A percentile compares a stretch with the other conserved stretches of the same genome.
Evolutionary conservation across 2,797 vertebrate species (phyloP).

Genomic region (Potorous gilbertii): DNA sequence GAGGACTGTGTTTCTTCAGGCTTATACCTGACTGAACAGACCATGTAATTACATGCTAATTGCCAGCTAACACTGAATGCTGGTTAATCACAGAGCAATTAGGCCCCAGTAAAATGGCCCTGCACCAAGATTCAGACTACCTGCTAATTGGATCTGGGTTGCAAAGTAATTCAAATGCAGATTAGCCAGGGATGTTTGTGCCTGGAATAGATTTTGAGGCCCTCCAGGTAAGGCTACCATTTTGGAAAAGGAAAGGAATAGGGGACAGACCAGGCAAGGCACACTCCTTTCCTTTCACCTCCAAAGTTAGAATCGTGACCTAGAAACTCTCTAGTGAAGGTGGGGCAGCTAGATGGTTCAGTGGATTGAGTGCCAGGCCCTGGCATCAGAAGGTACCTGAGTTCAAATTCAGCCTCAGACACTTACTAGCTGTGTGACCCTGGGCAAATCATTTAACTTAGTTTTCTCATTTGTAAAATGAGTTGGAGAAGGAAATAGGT

Average conservation of each 20-base stretch:
- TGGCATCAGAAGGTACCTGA: neutral
- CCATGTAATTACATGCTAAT: neutral
- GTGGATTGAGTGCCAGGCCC: neutral
- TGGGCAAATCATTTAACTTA: neutral
- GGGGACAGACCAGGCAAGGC: neutral
- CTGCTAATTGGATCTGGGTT: neutral
- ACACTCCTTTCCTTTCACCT: neutral
- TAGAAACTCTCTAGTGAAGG: neutral
- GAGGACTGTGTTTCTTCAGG: neutral
- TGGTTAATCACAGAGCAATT: neutral
- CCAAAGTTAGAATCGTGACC: neutral
- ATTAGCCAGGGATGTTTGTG: neutral
- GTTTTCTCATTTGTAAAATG: neutral
- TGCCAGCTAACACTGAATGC: neutral
- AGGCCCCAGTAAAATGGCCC: neutral
- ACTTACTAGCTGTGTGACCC: neutral
- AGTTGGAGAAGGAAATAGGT: neutral
- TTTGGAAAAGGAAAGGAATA: neutral
- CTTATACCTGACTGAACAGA: neutral
- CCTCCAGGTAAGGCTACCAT: neutral
- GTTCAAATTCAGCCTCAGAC: neutral
- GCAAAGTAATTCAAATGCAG: neutral
- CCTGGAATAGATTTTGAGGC: neutral
- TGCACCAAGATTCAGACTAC: neutral
- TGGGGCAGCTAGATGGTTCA: too few relatives aligned